Percentiles rank a stretch among this genome's conserved stretches.
Conservation (phyloP, 2,888 invertebrate genomes). For the Blastobasis adustella region DNA sequence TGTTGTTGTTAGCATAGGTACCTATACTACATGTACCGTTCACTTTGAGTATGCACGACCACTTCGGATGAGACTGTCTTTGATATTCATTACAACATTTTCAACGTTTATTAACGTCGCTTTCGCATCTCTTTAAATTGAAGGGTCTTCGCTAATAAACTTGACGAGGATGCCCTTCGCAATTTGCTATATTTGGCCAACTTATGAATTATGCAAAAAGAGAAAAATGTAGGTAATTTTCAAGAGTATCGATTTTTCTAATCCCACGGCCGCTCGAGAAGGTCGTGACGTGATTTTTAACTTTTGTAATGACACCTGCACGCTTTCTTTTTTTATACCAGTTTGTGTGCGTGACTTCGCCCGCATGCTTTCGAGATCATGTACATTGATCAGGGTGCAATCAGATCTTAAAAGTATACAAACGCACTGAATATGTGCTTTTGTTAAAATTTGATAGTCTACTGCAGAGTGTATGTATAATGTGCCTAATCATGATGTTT, state of each 20-base stretch:
- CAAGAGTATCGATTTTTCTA: constrained; percentile 1
- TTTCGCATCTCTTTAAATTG: constrained; percentile 19
- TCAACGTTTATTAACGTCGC: constrained; percentile 5
- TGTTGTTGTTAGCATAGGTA: too few relatives aligned
- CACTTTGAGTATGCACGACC: too few relatives aligned
- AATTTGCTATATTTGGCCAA: constrained; percentile 20
- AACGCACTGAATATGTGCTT: too few relatives aligned
- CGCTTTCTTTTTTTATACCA: neutral
- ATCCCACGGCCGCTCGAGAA: constrained; percentile 8
- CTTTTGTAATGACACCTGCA: neutral
- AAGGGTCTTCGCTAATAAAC: constrained; percentile 23
- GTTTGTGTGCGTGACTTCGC: constrained; percentile 2
- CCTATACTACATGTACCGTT: too few relatives aligned
- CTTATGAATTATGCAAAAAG: constrained; percentile 26
- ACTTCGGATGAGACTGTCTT: neutral
- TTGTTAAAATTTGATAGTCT: too few relatives aligned
- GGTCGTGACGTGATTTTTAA: constrained; percentile 11
- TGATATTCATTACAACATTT: neutral
- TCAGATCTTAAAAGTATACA: too few relatives aligned
- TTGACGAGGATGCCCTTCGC: constrained; percentile 20
- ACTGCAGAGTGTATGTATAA: too few relatives aligned
- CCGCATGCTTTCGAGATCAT: too few relatives aligned
- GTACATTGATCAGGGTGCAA: too few relatives aligned
- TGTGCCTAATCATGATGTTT: too few relatives aligned
- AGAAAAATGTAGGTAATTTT: constrained; percentile 16